A percentile compares a stretch with the other conserved stretches of the same genome.
Conservation (phyloP, 1,140 invertebrate species). For the Physella acuta region DNA sequence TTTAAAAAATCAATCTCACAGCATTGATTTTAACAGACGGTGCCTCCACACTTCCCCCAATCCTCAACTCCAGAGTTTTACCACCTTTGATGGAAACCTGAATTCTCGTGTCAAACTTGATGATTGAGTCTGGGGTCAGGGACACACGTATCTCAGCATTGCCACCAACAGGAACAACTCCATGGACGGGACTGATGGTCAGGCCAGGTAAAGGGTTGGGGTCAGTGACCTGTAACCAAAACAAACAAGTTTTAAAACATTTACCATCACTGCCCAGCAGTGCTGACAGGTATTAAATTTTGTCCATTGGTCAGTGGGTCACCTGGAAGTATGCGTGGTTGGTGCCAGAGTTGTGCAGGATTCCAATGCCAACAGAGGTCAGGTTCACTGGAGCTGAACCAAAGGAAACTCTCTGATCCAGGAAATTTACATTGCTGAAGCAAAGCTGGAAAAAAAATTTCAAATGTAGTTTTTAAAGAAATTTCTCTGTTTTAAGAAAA, state of each 20-base stretch:
- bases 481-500: too few species aligned
- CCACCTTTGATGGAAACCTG: constrained; percentile 54
- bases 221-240: constrained; percentile 51
- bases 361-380: constrained; percentile 49
- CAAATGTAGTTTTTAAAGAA: too few species aligned
- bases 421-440: constrained; percentile 52
- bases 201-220: constrained; percentile 57
- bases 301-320: too few species aligned
- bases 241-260: too few species aligned
- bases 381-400: constrained; percentile 57
- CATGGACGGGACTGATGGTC: constrained; percentile 52
- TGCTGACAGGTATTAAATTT: too few species aligned
- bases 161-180: constrained; percentile 57
- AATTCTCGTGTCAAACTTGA: constrained; percentile 60
- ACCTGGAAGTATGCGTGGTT: constrained; percentile 61
- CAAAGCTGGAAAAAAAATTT: constrained; percentile 49
- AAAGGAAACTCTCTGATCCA: constrained; percentile 56
- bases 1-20: too few species aligned
- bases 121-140: constrained; percentile 53
- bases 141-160: constrained; percentile 49
- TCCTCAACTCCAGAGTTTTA: constrained; percentile 53
- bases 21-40: constrained; percentile 57
- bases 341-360: constrained; percentile 53
- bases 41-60: constrained; percentile 57
- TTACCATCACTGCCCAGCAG: too few species aligned